Evolutionary conservation across 2,113 vertebrate genomes (phyloP).

Genomic region (Campylorhamphus procurvoides): DNA sequence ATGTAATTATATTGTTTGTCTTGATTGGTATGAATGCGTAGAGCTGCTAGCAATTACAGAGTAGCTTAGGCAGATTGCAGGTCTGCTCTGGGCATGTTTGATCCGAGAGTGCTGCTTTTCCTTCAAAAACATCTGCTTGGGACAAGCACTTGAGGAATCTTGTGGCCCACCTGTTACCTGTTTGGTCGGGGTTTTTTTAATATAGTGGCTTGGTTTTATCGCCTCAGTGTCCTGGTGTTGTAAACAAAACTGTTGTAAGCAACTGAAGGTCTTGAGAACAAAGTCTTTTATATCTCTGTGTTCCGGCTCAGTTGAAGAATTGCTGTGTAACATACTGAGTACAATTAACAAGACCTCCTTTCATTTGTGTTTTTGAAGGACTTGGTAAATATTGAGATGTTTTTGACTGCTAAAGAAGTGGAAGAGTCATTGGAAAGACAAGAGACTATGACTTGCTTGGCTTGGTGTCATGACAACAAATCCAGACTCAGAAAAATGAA

Average conservation of each 20-base stretch:
- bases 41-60: not conserved
- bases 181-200: not conserved
- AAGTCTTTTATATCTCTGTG: not conserved
- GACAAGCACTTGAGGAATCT: not conserved
- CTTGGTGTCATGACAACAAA: slow-evolving; percentile 99
- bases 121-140: not conserved
- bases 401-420: slow-evolving; percentile 98
- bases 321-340: not conserved
- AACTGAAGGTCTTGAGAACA: not conserved
- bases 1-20: not conserved
- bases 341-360: not conserved
- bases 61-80: not conserved
- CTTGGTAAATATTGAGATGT: slow-evolving; percentile 99
- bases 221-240: not conserved
- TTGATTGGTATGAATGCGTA: not conserved
- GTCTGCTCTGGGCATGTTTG: not conserved
- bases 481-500: slow-evolving; percentile 99
- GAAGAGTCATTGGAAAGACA: slow-evolving; percentile 97
- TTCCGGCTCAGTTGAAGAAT: not conserved
- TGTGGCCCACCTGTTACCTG: not conserved
- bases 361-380: slow-evolving; percentile 77
- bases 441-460: slow-evolving; percentile 95
- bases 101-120: not conserved
- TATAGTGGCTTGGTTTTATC: not conserved
- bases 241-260: not conserved